Conservation (phyloP, 1,140 invertebrate species). For the Linepithema humile region DNA sequence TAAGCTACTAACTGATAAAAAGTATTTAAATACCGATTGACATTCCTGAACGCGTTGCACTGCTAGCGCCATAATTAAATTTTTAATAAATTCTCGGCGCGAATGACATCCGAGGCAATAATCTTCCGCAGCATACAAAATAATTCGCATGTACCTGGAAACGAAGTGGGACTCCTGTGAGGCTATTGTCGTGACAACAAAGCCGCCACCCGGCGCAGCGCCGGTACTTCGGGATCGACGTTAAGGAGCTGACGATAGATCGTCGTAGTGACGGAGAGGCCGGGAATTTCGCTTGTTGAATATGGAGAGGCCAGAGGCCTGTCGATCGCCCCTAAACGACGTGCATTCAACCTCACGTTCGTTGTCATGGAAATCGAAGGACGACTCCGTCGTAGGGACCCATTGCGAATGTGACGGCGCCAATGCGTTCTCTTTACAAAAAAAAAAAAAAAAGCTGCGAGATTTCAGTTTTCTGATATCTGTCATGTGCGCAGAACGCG, state of each 20-base stretch:
- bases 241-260: slow-evolving; percentile 73
- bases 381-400: slow-evolving; percentile 65
- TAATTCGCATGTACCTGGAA: slow-evolving; percentile 61
- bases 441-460: slow-evolving; percentile 39
- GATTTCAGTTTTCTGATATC: slow-evolving; percentile 36
- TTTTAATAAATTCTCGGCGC: slow-evolving; percentile 41
- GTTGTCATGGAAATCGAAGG: slow-evolving; percentile 77
- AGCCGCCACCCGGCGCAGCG: slow-evolving; percentile 53
- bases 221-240: slow-evolving; percentile 64
- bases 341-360: slow-evolving; percentile 72
- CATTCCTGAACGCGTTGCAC: slow-evolving; percentile 4
- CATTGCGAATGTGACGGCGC: slow-evolving; percentile 48
- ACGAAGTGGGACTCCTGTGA: slow-evolving; percentile 67
- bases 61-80: slow-evolving; percentile 27
- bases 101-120: slow-evolving; percentile 1
- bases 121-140: slow-evolving; percentile 41
- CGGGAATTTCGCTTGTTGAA: slow-evolving; percentile 74
- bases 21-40: background rate
- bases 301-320: slow-evolving; percentile 75
- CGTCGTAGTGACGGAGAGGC: slow-evolving; percentile 72
- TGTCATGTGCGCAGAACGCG: background rate
- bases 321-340: slow-evolving; percentile 77
- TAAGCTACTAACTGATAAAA: no score
- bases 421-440: slow-evolving; percentile 22
- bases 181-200: slow-evolving; percentile 71